phyloP scores from a whole-genome alignment of 2,113 vertebrate genomes.

The Hydropotes inermis region DNA sequence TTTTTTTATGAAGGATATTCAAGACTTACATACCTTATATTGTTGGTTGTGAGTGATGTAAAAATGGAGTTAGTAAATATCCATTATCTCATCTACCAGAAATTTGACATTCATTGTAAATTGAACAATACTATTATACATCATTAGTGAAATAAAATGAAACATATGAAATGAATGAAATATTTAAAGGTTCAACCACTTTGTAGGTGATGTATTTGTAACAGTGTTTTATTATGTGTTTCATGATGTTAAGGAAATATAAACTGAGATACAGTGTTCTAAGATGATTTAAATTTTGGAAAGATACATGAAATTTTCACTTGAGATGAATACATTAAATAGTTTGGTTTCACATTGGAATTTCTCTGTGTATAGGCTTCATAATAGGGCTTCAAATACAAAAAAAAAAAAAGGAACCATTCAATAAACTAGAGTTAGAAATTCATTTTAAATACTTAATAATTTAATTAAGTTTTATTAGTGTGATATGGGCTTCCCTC shows the following conservation, averaged over 20 bases:
- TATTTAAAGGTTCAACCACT: slow-evolving; percentile 35
- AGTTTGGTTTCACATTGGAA: slow-evolving; percentile 48
- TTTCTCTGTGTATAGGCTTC: slow-evolving; percentile 21
- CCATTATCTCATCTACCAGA: slow-evolving; percentile 23
- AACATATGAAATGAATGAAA: slow-evolving; percentile 51
- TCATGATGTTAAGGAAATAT: slow-evolving; percentile 41
- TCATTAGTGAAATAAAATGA: slow-evolving; percentile 56
- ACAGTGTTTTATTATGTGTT: slow-evolving; percentile 45
- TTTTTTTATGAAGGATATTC: neutral
- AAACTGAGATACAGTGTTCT: slow-evolving; percentile 21
- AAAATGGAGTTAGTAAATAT: slow-evolving; percentile 42
- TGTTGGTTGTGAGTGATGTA: neutral
- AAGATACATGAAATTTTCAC: slow-evolving; percentile 60
- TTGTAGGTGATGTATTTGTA: slow-evolving; percentile 18
- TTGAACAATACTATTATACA: slow-evolving; percentile 45
- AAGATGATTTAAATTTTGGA: slow-evolving; percentile 49
- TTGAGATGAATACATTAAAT: slow-evolving; percentile 59
- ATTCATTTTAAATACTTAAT: slow-evolving; percentile 71
- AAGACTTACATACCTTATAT: neutral
- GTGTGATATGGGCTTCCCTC: slow-evolving; percentile 14
- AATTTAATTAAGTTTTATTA: slow-evolving; percentile 69
- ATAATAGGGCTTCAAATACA: neutral
- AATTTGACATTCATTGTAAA: slow-evolving; percentile 53
- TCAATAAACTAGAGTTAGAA: slow-evolving; percentile 51
- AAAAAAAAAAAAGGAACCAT: slow-evolving; percentile 49